Conservation (phyloP, 2,888 invertebrate genomes). For the Drosophila mimica region DNA sequence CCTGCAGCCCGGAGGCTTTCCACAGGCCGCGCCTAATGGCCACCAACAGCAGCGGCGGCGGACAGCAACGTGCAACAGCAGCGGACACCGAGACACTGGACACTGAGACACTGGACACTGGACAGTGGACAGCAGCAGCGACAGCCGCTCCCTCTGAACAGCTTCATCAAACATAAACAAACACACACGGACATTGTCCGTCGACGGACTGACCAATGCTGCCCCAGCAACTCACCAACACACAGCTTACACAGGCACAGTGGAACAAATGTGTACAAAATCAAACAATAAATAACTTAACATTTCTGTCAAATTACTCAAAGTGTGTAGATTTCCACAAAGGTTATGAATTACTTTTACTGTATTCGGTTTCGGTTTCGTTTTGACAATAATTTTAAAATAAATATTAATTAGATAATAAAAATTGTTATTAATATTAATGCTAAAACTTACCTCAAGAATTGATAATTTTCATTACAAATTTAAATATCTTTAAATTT, state of each 20-base stretch:
- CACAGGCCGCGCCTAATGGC: slow-evolving; percentile 73
- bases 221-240: slow-evolving; percentile 35
- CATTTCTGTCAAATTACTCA: background rate
- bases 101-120: slow-evolving; percentile 6
- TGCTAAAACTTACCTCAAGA: too few relatives aligned
- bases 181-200: slow-evolving; percentile 59
- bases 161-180: slow-evolving; percentile 77
- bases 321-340: background rate
- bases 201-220: slow-evolving; percentile 48
- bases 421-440: too few relatives aligned
- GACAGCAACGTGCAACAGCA: slow-evolving; percentile 5
- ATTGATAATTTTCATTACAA: too few relatives aligned
- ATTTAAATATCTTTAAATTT: background rate
- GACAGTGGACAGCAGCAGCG: slow-evolving; percentile 39
- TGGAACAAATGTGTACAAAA: slow-evolving; percentile 3
- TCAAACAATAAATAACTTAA: background rate
- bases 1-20: slow-evolving; percentile 58
- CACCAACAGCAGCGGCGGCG: slow-evolving; percentile 68
- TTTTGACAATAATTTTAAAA: too few relatives aligned
- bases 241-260: slow-evolving; percentile 20
- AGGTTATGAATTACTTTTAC: background rate
- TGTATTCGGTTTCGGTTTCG: too few relatives aligned
- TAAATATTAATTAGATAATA: too few relatives aligned
- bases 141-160: slow-evolving; percentile 69
- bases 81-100: slow-evolving; percentile 1